These are phyloP conservation scores for Fulica atra DNA, from an alignment of 2,113 vertebrate species.

Conservation along the genomic window DNA sequence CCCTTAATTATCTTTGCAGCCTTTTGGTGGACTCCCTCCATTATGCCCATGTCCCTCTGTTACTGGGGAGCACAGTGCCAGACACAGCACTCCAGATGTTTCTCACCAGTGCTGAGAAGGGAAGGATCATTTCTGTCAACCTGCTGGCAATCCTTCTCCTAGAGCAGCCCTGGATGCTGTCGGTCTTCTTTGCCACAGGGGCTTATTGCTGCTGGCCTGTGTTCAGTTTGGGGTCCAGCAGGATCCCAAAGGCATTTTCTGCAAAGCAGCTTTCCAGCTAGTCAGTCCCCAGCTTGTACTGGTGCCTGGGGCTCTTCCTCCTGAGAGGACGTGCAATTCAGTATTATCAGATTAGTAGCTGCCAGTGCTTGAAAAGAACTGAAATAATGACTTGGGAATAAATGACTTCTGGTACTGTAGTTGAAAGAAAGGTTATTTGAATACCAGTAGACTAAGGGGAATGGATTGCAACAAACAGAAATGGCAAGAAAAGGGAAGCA, in stretches of 20 bases:
- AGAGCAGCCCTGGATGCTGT: not conserved
- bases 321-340: not conserved
- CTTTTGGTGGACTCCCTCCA: not conserved
- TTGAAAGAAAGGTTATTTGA: constrained; percentile 58
- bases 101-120: not conserved
- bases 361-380: not conserved
- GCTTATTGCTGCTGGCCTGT: not conserved
- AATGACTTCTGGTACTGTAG: not conserved
- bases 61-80: not conserved
- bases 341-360: not conserved
- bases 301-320: not conserved
- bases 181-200: not conserved
- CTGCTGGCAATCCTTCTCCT: not conserved
- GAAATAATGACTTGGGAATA: constrained; percentile 18
- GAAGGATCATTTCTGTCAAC: not conserved
- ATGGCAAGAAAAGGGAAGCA: not conserved
- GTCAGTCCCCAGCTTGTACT: not conserved
- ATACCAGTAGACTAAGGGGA: constrained; percentile 6
- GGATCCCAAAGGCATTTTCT: not conserved
- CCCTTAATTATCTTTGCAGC: not conserved
- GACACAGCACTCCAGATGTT: not conserved
- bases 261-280: not conserved
- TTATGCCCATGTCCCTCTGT: not conserved
- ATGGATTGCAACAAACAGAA: constrained; percentile 18
- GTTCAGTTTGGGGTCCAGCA: not conserved